Percentiles rank a stretch among this genome's conserved stretches.
Conservation (phyloP, 2,888 invertebrate species). For the Ennomos fuscantarius region DNA sequence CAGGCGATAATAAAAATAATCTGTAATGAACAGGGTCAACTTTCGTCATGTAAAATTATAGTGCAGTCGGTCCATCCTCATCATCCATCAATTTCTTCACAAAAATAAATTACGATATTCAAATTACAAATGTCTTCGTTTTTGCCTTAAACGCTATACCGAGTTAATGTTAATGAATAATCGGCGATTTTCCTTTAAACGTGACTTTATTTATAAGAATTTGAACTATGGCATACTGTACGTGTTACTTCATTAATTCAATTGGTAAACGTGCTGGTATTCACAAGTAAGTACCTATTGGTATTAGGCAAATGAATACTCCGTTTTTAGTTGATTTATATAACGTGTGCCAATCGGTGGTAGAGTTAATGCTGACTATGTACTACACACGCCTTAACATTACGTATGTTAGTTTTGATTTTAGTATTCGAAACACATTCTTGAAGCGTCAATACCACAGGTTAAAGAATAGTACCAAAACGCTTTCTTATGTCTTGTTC, state of each 20-base stretch:
- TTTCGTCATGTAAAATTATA: no score
- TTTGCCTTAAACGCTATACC: conserved; percentile 5
- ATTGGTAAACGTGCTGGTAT: conserved; percentile 32
- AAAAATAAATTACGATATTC: conserved; percentile 1
- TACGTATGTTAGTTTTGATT: no score
- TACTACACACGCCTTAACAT: no score
- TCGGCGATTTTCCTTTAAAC: conserved; percentile 3
- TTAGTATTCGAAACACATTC: no score
- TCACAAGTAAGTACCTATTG: not conserved
- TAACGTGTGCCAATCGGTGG: not conserved
- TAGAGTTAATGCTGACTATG: no score
- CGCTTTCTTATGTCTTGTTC: no score
- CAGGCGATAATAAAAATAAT: no score
- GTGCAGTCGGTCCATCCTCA: no score
- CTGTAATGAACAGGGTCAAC: no score
- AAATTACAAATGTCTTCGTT: conserved; percentile 9
- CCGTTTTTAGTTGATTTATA: conserved; percentile 10
- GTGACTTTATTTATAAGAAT: conserved; percentile 17
- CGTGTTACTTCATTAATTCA: conserved; percentile 19
- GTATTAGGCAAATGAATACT: conserved; percentile 25
- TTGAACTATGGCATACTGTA: conserved; percentile 11
- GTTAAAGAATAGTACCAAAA: no score
- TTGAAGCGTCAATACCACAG: no score
- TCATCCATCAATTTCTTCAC: not conserved
- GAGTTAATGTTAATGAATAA: conserved; percentile 2